These are phyloP conservation scores for Troilus luridus DNA, from an alignment of 2,888 invertebrate species.

Conservation along the genomic window DNA sequence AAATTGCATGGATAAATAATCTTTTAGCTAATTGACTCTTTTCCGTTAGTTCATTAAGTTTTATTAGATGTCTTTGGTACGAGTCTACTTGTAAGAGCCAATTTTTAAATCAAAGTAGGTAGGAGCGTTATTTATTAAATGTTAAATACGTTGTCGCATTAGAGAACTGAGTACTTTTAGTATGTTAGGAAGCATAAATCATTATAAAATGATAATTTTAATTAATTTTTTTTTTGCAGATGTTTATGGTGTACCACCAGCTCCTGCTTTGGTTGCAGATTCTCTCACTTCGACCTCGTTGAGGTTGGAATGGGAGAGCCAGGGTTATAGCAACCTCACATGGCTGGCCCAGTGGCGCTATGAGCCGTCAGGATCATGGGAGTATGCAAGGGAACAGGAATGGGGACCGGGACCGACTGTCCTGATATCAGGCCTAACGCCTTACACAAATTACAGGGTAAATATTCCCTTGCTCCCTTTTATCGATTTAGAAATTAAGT, in stretches of 20 bases:
- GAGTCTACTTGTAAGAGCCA: too few relatives aligned
- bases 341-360: constrained; percentile 83
- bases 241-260: constrained; percentile 79
- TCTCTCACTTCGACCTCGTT: constrained; percentile 83
- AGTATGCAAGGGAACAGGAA: constrained; percentile 83
- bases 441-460: constrained; percentile 92
- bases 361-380: constrained; percentile 79
- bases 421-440: constrained; percentile 83
- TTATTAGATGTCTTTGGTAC: too few relatives aligned
- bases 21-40: too few relatives aligned
- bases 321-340: constrained; percentile 67
- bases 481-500: background rate
- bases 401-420: constrained; percentile 73
- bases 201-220: constrained; percentile 34
- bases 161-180: too few relatives aligned
- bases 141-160: too few relatives aligned
- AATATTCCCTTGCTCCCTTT: constrained; percentile 61
- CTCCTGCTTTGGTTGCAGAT: constrained; percentile 84
- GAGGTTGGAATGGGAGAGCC: constrained; percentile 79
- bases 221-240: constrained; percentile 69
- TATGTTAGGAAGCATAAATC: background rate
- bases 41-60: too few relatives aligned
- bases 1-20: too few relatives aligned
- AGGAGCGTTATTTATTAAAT: too few relatives aligned
- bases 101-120: too few relatives aligned